A percentile compares a stretch with the other conserved stretches of the same genome.
phyloP scores from a whole-genome alignment of 2,888 invertebrate species.

The Agonopterix subpropinquella region DNA sequence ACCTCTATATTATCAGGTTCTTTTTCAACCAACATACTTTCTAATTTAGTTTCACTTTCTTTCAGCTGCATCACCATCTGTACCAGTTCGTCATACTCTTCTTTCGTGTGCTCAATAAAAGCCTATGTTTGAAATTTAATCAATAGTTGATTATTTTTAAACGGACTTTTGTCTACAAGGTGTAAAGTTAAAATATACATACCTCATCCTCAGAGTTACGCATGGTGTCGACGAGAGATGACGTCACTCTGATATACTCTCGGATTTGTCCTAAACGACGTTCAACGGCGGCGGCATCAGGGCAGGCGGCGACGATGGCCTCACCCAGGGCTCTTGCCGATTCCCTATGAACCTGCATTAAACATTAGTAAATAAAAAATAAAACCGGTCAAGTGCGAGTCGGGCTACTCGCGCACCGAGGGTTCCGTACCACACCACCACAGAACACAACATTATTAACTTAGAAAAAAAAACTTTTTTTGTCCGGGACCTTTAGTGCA shows the following conservation, averaged over 20 bases:
- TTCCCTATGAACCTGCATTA: slow-evolving; percentile 54
- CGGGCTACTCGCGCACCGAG: too few relatives aligned
- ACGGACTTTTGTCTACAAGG: neutral
- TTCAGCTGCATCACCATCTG: slow-evolving; percentile 81
- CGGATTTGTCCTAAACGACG: slow-evolving; percentile 81
- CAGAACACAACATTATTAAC: too few relatives aligned
- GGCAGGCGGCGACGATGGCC: slow-evolving; percentile 68
- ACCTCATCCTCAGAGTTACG: slow-evolving; percentile 83
- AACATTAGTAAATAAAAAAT: neutral
- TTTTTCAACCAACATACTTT: slow-evolving; percentile 65
- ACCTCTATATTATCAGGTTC: slow-evolving; percentile 54
- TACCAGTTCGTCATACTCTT: slow-evolving; percentile 77
- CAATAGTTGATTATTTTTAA: neutral
- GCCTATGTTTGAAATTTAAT: slow-evolving; percentile 49
- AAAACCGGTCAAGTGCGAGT: too few relatives aligned
- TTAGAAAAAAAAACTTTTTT: too few relatives aligned
- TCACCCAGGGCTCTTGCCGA: slow-evolving; percentile 63
- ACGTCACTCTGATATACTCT: slow-evolving; percentile 83
- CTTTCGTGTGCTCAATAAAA: slow-evolving; percentile 69
- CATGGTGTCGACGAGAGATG: slow-evolving; percentile 81
- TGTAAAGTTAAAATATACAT: slow-evolving; percentile 13
- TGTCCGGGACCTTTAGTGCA: too few relatives aligned
- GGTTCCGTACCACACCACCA: too few relatives aligned
- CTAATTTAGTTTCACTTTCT: slow-evolving; percentile 82
- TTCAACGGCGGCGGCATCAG: slow-evolving; percentile 81